phyloP scores from a whole-genome alignment of 2,888 invertebrate genomes.

The Zygaena filipendulae region DNA sequence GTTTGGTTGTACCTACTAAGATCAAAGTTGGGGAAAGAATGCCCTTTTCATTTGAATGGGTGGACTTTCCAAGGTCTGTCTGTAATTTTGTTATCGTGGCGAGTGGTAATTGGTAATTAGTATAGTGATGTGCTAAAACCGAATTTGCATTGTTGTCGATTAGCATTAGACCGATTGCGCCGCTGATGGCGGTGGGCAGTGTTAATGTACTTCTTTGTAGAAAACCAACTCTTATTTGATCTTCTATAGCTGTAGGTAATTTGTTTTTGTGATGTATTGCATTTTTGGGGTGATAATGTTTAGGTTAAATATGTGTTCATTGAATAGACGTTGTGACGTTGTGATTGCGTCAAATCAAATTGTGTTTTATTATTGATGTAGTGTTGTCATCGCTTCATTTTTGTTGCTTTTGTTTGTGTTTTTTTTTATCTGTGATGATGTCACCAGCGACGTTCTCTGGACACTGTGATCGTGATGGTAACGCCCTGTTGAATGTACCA shows the following conservation, averaged over 20 bases:
- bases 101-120: conserved; percentile 52
- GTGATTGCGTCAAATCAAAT: conserved; percentile 48
- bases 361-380: conserved; percentile 31
- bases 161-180: conserved; percentile 46
- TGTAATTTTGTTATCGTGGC: conserved; percentile 23
- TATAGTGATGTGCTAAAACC: conserved; percentile 54
- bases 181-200: conserved; percentile 42
- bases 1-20: too few species aligned
- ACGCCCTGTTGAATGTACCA: conserved; percentile 42
- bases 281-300: conserved; percentile 47
- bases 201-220: conserved; percentile 48
- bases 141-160: conserved; percentile 38
- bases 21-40: too few species aligned
- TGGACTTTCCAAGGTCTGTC: too few species aligned
- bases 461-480: conserved; percentile 51
- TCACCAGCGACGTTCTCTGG: conserved; percentile 47
- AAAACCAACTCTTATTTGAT: conserved; percentile 42
- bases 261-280: conserved; percentile 52
- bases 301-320: conserved; percentile 30
- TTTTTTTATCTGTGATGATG: conserved; percentile 47
- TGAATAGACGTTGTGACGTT: conserved; percentile 26
- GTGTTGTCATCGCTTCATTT: conserved; percentile 48
- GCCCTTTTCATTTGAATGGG: too few species aligned
- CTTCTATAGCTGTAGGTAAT: conserved; percentile 44
- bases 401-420: conserved; percentile 31